A percentile compares a stretch with the other conserved stretches of the same genome.
Evolutionary conservation across 1,140 invertebrate genomes (phyloP).

Genomic region (Pogonognathellus flavescens): DNA sequence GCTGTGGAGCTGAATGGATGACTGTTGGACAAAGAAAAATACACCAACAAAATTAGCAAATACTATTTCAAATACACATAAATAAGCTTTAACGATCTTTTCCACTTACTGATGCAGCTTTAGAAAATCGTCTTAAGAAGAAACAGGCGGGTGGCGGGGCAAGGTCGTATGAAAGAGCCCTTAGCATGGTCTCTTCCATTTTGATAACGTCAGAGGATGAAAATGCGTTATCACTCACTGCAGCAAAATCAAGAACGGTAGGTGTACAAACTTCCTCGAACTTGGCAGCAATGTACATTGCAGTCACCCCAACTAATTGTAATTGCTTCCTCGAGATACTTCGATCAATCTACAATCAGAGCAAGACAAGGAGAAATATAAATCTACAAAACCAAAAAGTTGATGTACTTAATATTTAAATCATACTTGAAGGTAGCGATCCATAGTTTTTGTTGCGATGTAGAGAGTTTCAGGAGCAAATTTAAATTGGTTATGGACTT

Average conservation of each 20-base stretch:
- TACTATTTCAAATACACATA: no score
- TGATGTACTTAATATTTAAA: no score
- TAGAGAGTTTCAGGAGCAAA: slow-evolving; percentile 92
- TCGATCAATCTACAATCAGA: slow-evolving; percentile 72
- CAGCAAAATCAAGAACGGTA: slow-evolving; percentile 90
- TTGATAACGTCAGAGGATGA: slow-evolving; percentile 82
- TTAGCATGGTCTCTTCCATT: slow-evolving; percentile 88
- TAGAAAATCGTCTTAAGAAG: slow-evolving; percentile 87
- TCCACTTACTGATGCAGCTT: slow-evolving; percentile 80
- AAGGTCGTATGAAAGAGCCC: slow-evolving; percentile 83
- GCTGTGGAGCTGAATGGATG: slow-evolving; percentile 79
- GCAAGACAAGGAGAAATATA: no score
- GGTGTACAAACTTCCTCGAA: slow-evolving; percentile 96
- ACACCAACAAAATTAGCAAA: slow-evolving; percentile 35
- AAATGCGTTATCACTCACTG: slow-evolving; percentile 92
- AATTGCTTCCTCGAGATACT: slow-evolving; percentile 79
- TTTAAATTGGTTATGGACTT: slow-evolving; percentile 90
- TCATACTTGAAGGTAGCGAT: slow-evolving; percentile 89
- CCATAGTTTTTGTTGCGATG: slow-evolving; percentile 88
- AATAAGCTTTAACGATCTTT: no score
- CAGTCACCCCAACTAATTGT: slow-evolving; percentile 91
- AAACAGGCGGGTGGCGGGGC: slow-evolving; percentile 86
- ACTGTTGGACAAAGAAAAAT: slow-evolving; percentile 66
- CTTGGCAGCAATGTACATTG: slow-evolving; percentile 93
- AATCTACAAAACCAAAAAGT: no score